Evolutionary conservation across 2,888 invertebrate genomes (phyloP).

Genomic region (Drosophila imparisetae): DNA sequence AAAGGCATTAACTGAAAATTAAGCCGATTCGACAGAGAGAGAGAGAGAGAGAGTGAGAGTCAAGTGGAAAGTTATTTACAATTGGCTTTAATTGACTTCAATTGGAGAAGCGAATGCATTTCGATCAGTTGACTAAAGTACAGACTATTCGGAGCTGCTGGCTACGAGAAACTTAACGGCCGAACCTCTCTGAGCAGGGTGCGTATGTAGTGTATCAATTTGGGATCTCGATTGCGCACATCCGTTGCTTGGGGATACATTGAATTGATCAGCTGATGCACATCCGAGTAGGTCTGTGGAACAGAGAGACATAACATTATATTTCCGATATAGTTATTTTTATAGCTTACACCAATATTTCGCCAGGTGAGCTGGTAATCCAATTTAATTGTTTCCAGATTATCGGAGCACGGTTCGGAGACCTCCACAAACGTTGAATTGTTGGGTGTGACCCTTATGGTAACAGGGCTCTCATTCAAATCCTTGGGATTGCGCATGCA

Average conservation of each 20-base stretch:
- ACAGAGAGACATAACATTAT: neutral
- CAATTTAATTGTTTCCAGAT: conserved; percentile 62
- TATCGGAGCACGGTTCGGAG: conserved; percentile 72
- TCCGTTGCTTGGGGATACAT: conserved; percentile 70
- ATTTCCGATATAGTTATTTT: neutral
- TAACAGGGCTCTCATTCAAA: conserved; percentile 50
- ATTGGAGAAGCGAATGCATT: conserved; percentile 51
- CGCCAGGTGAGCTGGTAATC: conserved; percentile 76
- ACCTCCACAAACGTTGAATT: conserved; percentile 79
- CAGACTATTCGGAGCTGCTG: conserved; percentile 13
- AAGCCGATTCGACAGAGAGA: conserved; percentile 24
- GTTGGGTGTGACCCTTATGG: conserved; percentile 78
- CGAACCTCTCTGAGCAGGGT: conserved; percentile 71
- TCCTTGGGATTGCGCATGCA: conserved; percentile 64
- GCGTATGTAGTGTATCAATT: conserved; percentile 71
- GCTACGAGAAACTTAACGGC: conserved; percentile 79
- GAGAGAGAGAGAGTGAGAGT: conserved; percentile 1
- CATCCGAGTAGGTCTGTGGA: conserved; percentile 74
- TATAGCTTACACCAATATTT: conserved; percentile 75
- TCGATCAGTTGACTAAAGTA: conserved; percentile 15
- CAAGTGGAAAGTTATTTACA: conserved; percentile 38
- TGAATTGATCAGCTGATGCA: conserved; percentile 77
- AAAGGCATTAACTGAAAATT: conserved; percentile 10
- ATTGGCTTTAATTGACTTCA: conserved; percentile 67
- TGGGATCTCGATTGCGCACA: conserved; percentile 66